These are phyloP conservation scores for Boloria euphrosyne DNA, from an alignment of 2,888 invertebrate genomes.

Conservation along the genomic window DNA sequence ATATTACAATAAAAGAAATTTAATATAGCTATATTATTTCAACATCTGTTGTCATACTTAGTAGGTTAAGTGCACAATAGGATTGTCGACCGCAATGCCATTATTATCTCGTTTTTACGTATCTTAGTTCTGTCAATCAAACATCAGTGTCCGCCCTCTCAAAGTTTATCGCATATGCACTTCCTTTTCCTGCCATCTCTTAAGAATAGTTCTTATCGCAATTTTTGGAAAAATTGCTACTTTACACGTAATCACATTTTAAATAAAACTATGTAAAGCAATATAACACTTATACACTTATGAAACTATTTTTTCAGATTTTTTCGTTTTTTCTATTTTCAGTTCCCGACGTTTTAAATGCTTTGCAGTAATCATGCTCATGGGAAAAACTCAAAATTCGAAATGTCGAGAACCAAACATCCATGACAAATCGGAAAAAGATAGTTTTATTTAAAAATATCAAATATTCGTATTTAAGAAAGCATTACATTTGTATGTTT, in stretches of 20 bases:
- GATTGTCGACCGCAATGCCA: constrained; percentile 34
- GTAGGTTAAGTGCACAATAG: constrained; percentile 42
- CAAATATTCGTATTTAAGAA: no score
- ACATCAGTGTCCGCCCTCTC: constrained; percentile 66
- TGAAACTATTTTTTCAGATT: no score
- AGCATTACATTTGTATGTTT: no score
- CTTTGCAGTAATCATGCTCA: no score
- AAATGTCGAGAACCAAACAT: no score
- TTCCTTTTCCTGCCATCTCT: constrained; percentile 42
- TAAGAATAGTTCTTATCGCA: constrained; percentile 25
- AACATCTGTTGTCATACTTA: constrained; percentile 57
- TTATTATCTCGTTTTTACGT: constrained; percentile 38
- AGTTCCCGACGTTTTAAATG: no score
- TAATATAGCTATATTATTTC: constrained; percentile 22
- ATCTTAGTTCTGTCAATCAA: constrained; percentile 65
- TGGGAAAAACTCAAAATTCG: no score
- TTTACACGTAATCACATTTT: not conserved
- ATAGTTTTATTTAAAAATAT: no score
- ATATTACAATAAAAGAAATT: constrained; percentile 15
- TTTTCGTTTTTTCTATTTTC: no score
- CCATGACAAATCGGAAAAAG: no score
- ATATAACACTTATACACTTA: no score
- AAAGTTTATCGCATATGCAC: constrained; percentile 46
- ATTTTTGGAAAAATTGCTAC: constrained; percentile 5
- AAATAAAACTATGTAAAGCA: not conserved